Conservation (phyloP, 2,888 invertebrate species). For the Agriopis aurantiaria region DNA sequence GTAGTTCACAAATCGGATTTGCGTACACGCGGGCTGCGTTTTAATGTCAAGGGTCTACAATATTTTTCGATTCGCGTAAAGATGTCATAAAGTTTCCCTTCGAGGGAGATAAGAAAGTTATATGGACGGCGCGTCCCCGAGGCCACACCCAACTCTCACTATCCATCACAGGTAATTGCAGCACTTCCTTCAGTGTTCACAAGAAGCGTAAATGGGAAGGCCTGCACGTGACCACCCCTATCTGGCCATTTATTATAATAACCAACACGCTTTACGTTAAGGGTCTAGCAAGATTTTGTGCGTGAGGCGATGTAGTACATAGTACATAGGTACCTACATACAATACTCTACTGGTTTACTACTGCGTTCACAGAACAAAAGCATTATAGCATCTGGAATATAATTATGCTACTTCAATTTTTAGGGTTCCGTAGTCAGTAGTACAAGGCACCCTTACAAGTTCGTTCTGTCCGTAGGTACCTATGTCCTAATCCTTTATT, state of each 20-base stretch:
- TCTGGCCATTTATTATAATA: slow-evolving; percentile 71
- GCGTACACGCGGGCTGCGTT: slow-evolving; percentile 62
- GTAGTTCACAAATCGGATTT: slow-evolving; percentile 62
- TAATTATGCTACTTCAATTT: too few relatives aligned
- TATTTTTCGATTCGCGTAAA: slow-evolving; percentile 80
- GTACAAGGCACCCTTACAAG: too few relatives aligned
- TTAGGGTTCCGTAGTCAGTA: too few relatives aligned
- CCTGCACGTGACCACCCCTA: slow-evolving; percentile 76
- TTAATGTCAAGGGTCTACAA: slow-evolving; percentile 73
- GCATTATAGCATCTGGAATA: too few relatives aligned
- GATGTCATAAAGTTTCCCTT: slow-evolving; percentile 80
- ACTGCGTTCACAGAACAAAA: too few relatives aligned
- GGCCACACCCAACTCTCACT: slow-evolving; percentile 75
- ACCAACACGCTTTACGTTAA: slow-evolving; percentile 59
- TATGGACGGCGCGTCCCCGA: slow-evolving; percentile 74
- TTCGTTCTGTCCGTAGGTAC: too few relatives aligned
- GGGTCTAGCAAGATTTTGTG: slow-evolving; percentile 52
- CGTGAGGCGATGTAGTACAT: slow-evolving; percentile 9
- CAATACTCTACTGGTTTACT: neutral
- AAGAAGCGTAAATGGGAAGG: slow-evolving; percentile 77
- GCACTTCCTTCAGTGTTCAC: slow-evolving; percentile 77
- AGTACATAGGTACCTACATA: neutral
- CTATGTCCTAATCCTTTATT: too few relatives aligned
- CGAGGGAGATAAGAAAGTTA: slow-evolving; percentile 80
- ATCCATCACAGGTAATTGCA: slow-evolving; percentile 81